Percentiles rank a stretch among this genome's conserved stretches.
Conservation (phyloP, 2,888 invertebrate species). For the Scaptomyza parva region DNA sequence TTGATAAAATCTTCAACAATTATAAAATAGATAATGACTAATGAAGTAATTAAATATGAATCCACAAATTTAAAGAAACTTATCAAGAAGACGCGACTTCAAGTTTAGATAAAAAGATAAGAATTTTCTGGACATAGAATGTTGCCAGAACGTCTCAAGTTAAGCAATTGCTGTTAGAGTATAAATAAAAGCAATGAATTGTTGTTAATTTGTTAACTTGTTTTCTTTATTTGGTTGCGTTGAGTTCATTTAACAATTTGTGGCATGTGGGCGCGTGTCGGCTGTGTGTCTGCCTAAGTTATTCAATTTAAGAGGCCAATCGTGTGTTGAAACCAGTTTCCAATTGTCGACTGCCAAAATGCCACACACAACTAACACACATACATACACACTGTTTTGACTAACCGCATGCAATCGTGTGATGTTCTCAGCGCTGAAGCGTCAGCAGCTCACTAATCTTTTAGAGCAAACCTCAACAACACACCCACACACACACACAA, state of each 20-base stretch:
- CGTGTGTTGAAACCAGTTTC: slow-evolving; percentile 59
- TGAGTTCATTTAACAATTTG: slow-evolving; percentile 15
- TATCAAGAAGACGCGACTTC: neutral
- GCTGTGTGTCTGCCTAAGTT: slow-evolving; percentile 19
- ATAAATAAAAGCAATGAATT: slow-evolving; percentile 12
- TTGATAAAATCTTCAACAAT: slow-evolving; percentile 11
- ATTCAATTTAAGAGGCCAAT: slow-evolving; percentile 19
- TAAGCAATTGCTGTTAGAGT: neutral
- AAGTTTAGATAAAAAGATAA: neutral
- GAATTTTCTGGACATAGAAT: neutral
- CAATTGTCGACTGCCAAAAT: slow-evolving; percentile 48
- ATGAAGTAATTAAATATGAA: slow-evolving; percentile 1
- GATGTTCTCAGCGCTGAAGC: slow-evolving; percentile 15
- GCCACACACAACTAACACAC: slow-evolving; percentile 49
- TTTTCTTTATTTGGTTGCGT: slow-evolving; percentile 4
- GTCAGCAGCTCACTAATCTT: slow-evolving; percentile 36
- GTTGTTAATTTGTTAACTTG: slow-evolving; percentile 18
- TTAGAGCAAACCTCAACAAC: slow-evolving; percentile 40
- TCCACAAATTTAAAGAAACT: neutral
- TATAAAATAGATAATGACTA: slow-evolving; percentile 12
- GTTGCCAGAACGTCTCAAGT: neutral
- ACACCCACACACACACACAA: slow-evolving; percentile 19
- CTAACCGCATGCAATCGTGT: slow-evolving; percentile 59
- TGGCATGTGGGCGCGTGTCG: slow-evolving; percentile 56
- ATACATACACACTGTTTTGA: slow-evolving; percentile 52